Evolutionary conservation across 2,888 invertebrate genomes (phyloP).

Genomic region (Oligia strigilis): DNA sequence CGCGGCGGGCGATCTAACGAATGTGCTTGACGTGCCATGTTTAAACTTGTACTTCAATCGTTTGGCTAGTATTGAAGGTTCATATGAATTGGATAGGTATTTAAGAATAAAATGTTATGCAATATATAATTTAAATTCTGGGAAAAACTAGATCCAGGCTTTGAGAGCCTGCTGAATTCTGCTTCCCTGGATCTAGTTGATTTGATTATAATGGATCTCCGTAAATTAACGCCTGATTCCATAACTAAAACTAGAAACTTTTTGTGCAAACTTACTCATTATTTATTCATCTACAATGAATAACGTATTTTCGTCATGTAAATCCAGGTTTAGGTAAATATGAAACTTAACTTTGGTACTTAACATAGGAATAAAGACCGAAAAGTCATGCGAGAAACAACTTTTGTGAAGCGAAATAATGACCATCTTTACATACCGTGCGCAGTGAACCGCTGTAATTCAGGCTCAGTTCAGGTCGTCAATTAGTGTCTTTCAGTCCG

Average conservation of each 20-base stretch:
- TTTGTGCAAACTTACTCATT: too few species aligned
- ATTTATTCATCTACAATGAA: not conserved
- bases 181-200: not conserved
- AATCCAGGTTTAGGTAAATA: not conserved
- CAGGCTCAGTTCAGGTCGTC: not conserved
- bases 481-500: conserved; percentile 8
- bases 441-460: not conserved
- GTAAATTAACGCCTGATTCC: not conserved
- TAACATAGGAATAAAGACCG: too few species aligned
- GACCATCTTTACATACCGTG: too few species aligned
- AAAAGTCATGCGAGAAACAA: not conserved
- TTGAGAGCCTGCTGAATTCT: not conserved
- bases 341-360: too few species aligned
- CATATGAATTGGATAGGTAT: too few species aligned
- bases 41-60: conserved; percentile 11
- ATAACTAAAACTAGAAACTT: not conserved
- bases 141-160: not conserved
- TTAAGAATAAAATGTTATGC: not conserved
- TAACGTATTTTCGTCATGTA: not conserved
- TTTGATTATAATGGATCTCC: not conserved
- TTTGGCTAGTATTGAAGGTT: not conserved
- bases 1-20: conserved; percentile 18
- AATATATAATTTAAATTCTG: not conserved
- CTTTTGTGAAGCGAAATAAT: not conserved
- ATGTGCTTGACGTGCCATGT: conserved; percentile 26